Base-by-base conservation (phyloP, 2,888 invertebrate genomes). In the Patella caerulea region DNA sequence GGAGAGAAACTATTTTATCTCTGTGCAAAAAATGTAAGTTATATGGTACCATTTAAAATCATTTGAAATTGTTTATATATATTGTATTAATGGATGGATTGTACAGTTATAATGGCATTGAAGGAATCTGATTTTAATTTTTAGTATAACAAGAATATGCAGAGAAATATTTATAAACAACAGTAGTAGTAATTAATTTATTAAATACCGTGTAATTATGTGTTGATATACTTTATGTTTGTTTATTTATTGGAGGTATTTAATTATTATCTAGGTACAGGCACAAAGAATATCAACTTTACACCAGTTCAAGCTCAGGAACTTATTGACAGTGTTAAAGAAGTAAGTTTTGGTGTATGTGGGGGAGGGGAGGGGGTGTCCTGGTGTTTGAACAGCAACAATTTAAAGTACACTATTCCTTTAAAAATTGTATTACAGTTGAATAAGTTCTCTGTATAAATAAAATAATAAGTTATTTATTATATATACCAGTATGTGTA, bases 1-100 rank as follows among this genome's bases (percentile, higher is more conserved):
- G 98, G 98, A 95, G 96, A 84, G 97, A 98, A 90, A 96, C 97
- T 3, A 96, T 98, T 83, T 95, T 95, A 84, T 95, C 96, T 34
- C 85, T 84, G 15, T 72, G 79, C 17, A 77, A 77, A 56, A 82
- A 79, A 78, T 77, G 83, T 83, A 72, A 74, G 81, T 80, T n/a
- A 9, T 2, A 17, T 2, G 12, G 29, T 34, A 12, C 45, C 45
- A 45, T 9, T 1, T 45, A 9, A 45, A 45, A 45, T 45, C 45
- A 45, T 9, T 45, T 45, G 9, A 45, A 45, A 45, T 45, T 9
- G 9, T 45, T 45, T 45, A 45, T 45, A 45, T 45, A 45, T 45
- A 45, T 45, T 45, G 34, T 45, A 45, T 45, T 45, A 4, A 45
- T 0, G 34, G 34, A 5, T 45, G 34, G 34, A 45, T 45, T 45